These are phyloP conservation scores for Sebastes baramenuke DNA, from an alignment of 2,797 vertebrate genomes.

Conservation along the genomic window DNA sequence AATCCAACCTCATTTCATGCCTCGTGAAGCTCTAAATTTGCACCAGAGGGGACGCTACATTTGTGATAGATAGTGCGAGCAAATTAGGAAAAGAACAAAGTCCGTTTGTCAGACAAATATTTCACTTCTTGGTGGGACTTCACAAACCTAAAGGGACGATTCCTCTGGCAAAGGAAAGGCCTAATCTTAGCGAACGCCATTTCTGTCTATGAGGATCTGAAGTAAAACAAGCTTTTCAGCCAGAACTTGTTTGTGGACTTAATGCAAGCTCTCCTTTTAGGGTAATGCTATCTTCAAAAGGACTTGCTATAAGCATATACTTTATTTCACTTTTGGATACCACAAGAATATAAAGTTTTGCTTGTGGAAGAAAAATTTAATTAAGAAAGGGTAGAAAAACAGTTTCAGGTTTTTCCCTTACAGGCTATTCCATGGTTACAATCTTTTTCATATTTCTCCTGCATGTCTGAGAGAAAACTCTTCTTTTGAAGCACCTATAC, in stretches of 20 bases:
- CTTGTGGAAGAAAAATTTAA: too few relatives aligned
- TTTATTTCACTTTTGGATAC: background rate
- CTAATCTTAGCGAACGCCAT: background rate
- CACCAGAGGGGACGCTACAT: conserved; percentile 56
- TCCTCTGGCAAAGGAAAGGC: conserved; percentile 7
- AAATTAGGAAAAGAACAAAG: conserved; percentile 62
- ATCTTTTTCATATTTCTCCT: too few relatives aligned
- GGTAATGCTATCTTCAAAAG: background rate
- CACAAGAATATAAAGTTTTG: background rate
- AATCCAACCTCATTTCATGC: conserved; percentile 74
- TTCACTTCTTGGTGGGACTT: conserved; percentile 29
- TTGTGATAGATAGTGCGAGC: conserved; percentile 54
- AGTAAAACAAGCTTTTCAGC: conserved; percentile 17
- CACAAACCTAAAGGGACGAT: conserved; percentile 32
- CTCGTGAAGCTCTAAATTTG: conserved; percentile 70
- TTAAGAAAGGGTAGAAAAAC: too few relatives aligned
- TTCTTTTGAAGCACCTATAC: background rate
- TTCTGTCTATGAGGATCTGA: background rate
- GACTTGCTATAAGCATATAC: background rate
- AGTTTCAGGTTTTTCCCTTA: too few relatives aligned
- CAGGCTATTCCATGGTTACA: too few relatives aligned
- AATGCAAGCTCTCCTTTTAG: background rate
- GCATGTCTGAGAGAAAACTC: background rate
- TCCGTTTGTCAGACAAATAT: conserved; percentile 58
- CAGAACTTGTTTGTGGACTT: background rate